Conservation (phyloP, 1,140 invertebrate species). For the Homalodisca vitripennis region DNA sequence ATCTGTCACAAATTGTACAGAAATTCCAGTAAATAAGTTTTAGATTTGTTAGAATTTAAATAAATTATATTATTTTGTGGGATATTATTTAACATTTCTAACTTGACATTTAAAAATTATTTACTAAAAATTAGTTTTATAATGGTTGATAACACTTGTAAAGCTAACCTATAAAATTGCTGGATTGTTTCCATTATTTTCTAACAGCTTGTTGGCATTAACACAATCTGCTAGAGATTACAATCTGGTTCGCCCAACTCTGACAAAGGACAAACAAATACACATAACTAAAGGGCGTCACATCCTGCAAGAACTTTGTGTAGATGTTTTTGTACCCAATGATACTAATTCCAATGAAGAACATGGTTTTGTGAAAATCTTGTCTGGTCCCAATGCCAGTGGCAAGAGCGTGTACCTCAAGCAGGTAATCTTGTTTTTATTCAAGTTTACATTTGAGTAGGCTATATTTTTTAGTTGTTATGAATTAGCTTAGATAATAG, state of each 20-base stretch:
- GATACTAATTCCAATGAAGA: constrained; percentile 57
- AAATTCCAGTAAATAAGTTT: not conserved
- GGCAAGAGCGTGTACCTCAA: constrained; percentile 88
- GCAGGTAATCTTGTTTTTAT: too few relatives aligned
- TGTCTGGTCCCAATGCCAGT: constrained; percentile 88
- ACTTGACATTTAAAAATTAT: not conserved
- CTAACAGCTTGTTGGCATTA: constrained; percentile 3
- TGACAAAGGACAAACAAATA: constrained; percentile 56
- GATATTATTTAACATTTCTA: not conserved
- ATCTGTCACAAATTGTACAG: too few relatives aligned
- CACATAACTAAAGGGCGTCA: constrained; percentile 73
- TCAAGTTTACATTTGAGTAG: too few relatives aligned
- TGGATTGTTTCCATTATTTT: too few relatives aligned
- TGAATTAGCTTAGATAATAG: too few relatives aligned
- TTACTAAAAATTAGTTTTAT: not conserved
- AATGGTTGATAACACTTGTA: not conserved
- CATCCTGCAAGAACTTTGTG: constrained; percentile 69
- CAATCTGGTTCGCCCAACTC: constrained; percentile 66
- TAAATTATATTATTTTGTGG: not conserved
- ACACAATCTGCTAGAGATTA: constrained; percentile 57
- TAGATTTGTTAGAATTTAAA: not conserved
- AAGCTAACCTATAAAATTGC: not conserved
- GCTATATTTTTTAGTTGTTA: too few relatives aligned
- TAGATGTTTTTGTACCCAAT: constrained; percentile 71
- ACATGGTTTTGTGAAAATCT: constrained; percentile 56